Evolutionary conservation across 2,113 vertebrate species (phyloP), one percentile per base, ranked within the genome.

Genomic region (Trematocara macrostoma): DNA sequence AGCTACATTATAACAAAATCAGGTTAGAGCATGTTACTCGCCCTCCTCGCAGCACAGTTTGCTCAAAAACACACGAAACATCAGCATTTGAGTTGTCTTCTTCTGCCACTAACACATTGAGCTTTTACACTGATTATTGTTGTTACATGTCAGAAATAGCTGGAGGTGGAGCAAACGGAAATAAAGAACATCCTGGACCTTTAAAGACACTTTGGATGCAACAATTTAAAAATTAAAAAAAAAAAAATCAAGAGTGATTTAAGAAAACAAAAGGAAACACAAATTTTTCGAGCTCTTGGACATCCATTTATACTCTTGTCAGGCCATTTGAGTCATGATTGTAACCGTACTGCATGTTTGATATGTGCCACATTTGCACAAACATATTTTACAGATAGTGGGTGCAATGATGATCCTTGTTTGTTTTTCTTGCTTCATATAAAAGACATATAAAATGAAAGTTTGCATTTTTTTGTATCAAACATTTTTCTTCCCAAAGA

Each of bases 401-500:
- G 83, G 87, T 82, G 84, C 49, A 78, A 89, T 92, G 93, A 95
- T 96, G 96, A 97, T 95, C 95, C 95, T 67, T 67, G 61, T 67
- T 38, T 35, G 20, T 64, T 84, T 85, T 86, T 78, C 71, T 40
- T 84, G 81, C 85, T 97, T 96, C 97, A 87, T 98, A 98, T 95
- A 99, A 98, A 98, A 99, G 96, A 97, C 97, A 96, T 97, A 97
- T 94, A 96, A 97, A 98, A 98, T 97, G 96, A 97, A 98, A 97
- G 96, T 35, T 95, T 97, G 97, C 96, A 96, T 57, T 83, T 81
- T 84, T 49, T 82, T 95, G 97, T 97, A 98, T 98, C 97, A 98
- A 98, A 98, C 95, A 96, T 95, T 94, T 82, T 88, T 90, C 85
- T 84, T 84, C 86, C 71, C 83, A 87, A 89, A 91, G 57, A 91